phyloP scores from a whole-genome alignment of 2,888 invertebrate genomes.

The Lasioglossum marginatum region DNA sequence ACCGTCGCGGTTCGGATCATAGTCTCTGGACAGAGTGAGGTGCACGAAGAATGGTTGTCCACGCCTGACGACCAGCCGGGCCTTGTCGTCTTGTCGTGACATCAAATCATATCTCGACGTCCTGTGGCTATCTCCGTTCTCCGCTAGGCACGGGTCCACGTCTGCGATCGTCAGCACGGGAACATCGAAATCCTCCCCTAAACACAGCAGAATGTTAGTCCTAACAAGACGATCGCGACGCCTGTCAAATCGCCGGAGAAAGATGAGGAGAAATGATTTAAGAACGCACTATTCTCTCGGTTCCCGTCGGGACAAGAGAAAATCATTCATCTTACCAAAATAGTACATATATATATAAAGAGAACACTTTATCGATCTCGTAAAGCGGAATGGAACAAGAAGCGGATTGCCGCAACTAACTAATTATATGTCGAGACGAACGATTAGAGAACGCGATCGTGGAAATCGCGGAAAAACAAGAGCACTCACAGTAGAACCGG shows the following conservation, averaged over 20 bases:
- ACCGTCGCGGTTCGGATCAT: constrained; percentile 90
- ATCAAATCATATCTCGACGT: constrained; percentile 92
- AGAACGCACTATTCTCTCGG: background rate
- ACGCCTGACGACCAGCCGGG: constrained; percentile 91
- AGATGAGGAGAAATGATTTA: background rate
- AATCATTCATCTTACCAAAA: background rate
- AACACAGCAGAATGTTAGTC: background rate
- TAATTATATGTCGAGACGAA: background rate
- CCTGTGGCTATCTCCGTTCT: constrained; percentile 91
- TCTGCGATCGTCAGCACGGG: constrained; percentile 89
- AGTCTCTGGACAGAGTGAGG: constrained; percentile 90
- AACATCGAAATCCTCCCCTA: constrained; percentile 80
- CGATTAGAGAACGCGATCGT: background rate
- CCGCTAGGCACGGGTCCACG: constrained; percentile 90
- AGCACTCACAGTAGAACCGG: constrained; percentile 82
- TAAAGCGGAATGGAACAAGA: background rate
- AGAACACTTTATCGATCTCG: background rate
- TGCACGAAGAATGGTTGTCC: constrained; percentile 93
- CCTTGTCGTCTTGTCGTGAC: constrained; percentile 85
- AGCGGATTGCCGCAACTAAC: background rate
- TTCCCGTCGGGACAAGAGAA: too few relatives aligned
- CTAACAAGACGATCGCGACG: background rate
- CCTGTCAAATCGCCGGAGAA: too few relatives aligned
- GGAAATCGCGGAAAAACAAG: background rate
- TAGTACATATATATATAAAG: background rate